These are phyloP conservation scores for Hippocampus zosterae DNA, from an alignment of 2,113 vertebrate genomes.

Conservation along the genomic window DNA sequence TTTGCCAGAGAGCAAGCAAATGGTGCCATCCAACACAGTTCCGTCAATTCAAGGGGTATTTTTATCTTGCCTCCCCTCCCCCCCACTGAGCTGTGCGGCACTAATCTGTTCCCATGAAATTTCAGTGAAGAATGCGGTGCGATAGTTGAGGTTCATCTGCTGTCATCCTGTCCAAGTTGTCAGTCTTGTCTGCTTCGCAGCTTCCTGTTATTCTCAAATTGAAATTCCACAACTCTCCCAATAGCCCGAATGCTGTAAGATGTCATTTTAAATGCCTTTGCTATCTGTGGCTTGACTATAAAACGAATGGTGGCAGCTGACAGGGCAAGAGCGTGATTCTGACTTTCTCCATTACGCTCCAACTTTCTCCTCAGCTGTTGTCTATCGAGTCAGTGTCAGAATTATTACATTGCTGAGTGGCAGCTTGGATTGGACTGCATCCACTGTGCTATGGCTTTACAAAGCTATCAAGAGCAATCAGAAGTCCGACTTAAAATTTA, in stretches of 20 bases:
- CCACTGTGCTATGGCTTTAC: neutral
- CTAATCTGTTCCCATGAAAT: constrained; percentile 59
- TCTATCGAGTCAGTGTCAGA: neutral
- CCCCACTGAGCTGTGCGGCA: constrained; percentile 41
- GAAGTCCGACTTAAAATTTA: neutral
- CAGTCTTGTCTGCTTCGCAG: constrained; percentile 12
- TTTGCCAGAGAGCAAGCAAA: constrained; percentile 44
- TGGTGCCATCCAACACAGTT: constrained; percentile 48
- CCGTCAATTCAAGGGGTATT: constrained; percentile 48
- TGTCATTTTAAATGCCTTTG: neutral
- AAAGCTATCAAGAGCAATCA: constrained; percentile 1
- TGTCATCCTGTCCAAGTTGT: constrained; percentile 32
- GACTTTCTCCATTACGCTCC: neutral
- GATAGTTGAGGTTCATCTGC: constrained; percentile 36
- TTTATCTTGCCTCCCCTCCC: constrained; percentile 52
- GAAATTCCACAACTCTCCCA: neutral
- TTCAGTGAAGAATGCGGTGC: constrained; percentile 45
- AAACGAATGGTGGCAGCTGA: constrained; percentile 8
- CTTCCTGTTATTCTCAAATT: constrained; percentile 16
- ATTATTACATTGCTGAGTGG: neutral
- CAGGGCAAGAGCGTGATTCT: neutral
- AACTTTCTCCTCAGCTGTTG: neutral
- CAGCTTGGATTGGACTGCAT: neutral
- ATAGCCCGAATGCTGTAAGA: neutral
- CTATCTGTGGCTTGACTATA: constrained; percentile 4